Percentiles rank a stretch among this genome's conserved stretches.
These are phyloP conservation scores for Myotis findleyi DNA, from an alignment of 2,797 vertebrate species.

Conservation along the genomic window DNA sequence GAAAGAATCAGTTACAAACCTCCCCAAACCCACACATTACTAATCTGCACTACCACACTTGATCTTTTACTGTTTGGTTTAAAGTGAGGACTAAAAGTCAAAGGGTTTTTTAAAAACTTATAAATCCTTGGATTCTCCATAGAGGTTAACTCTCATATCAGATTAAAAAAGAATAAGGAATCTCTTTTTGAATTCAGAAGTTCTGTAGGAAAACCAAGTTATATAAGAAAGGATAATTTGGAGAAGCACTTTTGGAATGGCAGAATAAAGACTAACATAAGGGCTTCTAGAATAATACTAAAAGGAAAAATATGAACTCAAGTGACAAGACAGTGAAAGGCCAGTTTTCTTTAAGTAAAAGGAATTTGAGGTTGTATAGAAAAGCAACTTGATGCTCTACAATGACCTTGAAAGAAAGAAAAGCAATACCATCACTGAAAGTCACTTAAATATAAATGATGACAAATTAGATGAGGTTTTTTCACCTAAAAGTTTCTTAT, in stretches of 20 bases:
- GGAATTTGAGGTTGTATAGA: slow-evolving; percentile 53
- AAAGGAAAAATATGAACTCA: slow-evolving; percentile 68
- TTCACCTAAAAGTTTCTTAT: slow-evolving; percentile 45
- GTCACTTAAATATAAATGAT: slow-evolving; percentile 55
- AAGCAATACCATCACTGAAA: slow-evolving; percentile 64
- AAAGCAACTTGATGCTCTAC: slow-evolving; percentile 58
- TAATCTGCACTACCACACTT: slow-evolving; percentile 9
- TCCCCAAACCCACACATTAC: slow-evolving; percentile 22
- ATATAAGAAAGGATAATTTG: slow-evolving; percentile 61
- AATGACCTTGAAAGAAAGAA: slow-evolving; percentile 63
- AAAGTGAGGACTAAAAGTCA: slow-evolving; percentile 40
- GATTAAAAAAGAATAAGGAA: slow-evolving; percentile 53
- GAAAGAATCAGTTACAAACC: slow-evolving; percentile 40
- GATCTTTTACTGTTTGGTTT: slow-evolving; percentile 29
- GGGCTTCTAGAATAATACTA: slow-evolving; percentile 60
- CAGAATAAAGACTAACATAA: slow-evolving; percentile 66
- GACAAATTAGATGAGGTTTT: slow-evolving; percentile 57
- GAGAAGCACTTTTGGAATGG: slow-evolving; percentile 64
- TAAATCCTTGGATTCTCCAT: slow-evolving; percentile 36
- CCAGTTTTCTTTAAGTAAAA: slow-evolving; percentile 67
- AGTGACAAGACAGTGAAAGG: slow-evolving; percentile 65
- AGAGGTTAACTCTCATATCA: slow-evolving; percentile 40
- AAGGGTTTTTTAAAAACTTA: slow-evolving; percentile 26
- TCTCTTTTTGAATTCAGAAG: slow-evolving; percentile 57
- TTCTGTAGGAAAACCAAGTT: slow-evolving; percentile 55